Evolutionary conservation across 2,888 invertebrate species (phyloP).

Genomic region (Drosophila buzzatii): DNA sequence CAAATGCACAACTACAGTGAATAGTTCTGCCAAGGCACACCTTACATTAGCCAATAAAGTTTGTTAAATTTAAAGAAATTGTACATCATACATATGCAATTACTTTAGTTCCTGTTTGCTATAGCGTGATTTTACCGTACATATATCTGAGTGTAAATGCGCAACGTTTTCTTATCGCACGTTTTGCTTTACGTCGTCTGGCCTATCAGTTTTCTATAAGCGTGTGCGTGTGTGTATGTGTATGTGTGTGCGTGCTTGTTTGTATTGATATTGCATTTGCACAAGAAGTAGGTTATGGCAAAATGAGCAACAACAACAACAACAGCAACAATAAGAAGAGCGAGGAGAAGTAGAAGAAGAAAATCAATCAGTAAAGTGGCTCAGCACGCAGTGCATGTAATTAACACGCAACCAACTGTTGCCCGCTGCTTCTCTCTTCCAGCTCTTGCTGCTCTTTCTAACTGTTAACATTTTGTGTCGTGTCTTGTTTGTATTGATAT

Average conservation of each 20-base stretch:
- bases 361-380: constrained; percentile 64
- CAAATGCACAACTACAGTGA: constrained; percentile 21
- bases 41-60: background rate
- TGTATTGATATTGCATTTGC: constrained; percentile 60
- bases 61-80: background rate
- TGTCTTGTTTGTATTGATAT: constrained; percentile 41
- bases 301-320: constrained; percentile 51
- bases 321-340: constrained; percentile 15
- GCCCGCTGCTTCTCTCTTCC: constrained; percentile 7
- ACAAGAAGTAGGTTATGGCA: constrained; percentile 76
- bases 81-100: background rate
- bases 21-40: background rate
- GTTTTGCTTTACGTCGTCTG: constrained; percentile 44
- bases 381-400: constrained; percentile 58
- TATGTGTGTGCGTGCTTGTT: constrained; percentile 26
- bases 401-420: constrained; percentile 71
- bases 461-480: constrained; percentile 32
- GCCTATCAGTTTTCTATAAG: constrained; percentile 55
- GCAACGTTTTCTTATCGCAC: constrained; percentile 74
- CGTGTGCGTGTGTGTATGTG: constrained; percentile 10
- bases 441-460: constrained; percentile 1
- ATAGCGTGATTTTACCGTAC: constrained; percentile 5
- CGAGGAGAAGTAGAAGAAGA: constrained; percentile 21
- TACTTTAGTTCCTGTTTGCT: background rate
- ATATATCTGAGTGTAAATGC: constrained; percentile 54